A percentile compares a stretch with the other conserved stretches of the same genome.
These are phyloP conservation scores for Drosophila ohnishii DNA, from an alignment of 1,140 invertebrate genomes.

Conservation along the genomic window DNA sequence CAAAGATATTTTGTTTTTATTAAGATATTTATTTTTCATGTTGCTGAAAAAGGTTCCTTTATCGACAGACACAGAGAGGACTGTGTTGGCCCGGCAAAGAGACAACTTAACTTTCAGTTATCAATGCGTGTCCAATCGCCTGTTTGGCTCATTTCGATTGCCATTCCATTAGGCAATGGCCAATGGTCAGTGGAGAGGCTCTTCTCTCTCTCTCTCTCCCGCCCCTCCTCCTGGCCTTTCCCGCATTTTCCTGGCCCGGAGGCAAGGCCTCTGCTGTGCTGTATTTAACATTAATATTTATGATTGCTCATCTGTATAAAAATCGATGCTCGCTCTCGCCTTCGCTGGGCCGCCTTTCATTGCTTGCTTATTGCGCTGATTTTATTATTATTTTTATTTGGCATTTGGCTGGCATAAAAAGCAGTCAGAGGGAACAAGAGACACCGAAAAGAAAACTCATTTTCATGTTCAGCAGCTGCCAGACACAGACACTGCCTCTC, in stretches of 20 bases:
- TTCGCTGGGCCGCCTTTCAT: slow-evolving; percentile 50
- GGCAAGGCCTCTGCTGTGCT: slow-evolving; percentile 14
- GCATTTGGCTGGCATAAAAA: slow-evolving; percentile 47
- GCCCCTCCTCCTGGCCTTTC: background rate
- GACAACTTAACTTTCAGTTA: slow-evolving; percentile 36
- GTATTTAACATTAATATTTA: slow-evolving; percentile 81
- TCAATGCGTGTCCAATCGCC: slow-evolving; percentile 42
- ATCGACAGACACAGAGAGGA: background rate
- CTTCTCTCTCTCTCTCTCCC: too few species aligned
- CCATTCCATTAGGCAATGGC: slow-evolving; percentile 46
- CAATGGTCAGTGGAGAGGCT: slow-evolving; percentile 13
- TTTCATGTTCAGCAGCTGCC: slow-evolving; percentile 74
- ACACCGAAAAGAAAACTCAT: slow-evolving; percentile 68
- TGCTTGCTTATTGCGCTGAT: slow-evolving; percentile 77
- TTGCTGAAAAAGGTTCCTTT: slow-evolving; percentile 1
- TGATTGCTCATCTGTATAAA: slow-evolving; percentile 74
- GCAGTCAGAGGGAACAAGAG: slow-evolving; percentile 28
- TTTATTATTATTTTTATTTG: slow-evolving; percentile 78
- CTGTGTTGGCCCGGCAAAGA: background rate
- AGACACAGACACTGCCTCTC: slow-evolving; percentile 46
- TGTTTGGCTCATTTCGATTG: slow-evolving; percentile 29
- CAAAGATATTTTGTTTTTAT: background rate
- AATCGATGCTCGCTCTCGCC: slow-evolving; percentile 44
- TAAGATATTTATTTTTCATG: background rate
- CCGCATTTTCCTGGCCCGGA: background rate